Evolutionary conservation across 2,797 vertebrate species (phyloP), one percentile per base, ranked within the genome.

Genomic region (Phrynocephalus forsythii): DNA sequence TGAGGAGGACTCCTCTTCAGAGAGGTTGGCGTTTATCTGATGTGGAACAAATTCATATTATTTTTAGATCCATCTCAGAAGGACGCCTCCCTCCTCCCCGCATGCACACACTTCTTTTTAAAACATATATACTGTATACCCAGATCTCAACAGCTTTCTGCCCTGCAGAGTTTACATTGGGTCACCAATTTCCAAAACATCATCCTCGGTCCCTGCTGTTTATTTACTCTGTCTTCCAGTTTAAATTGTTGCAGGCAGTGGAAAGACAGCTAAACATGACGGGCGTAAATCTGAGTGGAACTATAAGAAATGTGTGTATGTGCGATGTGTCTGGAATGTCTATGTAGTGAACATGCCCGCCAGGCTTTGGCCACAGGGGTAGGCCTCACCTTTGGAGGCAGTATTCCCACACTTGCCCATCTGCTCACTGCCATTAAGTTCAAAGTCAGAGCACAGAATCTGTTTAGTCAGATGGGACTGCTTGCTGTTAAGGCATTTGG

Each of bases 401-500:
- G 0, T 82, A 91, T 94, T 90, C 92, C 92, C 93, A 89, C 84
- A 84, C 48, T 90, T 92, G 84, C 85, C 78, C 85, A 69, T 84
- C 88, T 96, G 94, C 88, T 95, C 93, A 93, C 72, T 80, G 78
- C 83, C 87, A 86, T 86, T 91, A 91, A 92, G 86, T 94, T 95
- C 94, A 93, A 94, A 95, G 93, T 88, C 92, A 94, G 93, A 73
- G 82, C 73, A 66, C 88, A 90, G 93, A 94, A 93, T 80, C 87
- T 94, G 90, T 94, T 96, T 95, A 92, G 94, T 95, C 94, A 93
- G 95, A 93, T 91, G 91, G 90, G 56, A 38, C 79, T 77, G 85
- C 91, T 92, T 67, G 44, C 91, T 78, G 72, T 89, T 92, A 50
- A 44, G 72, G 84, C 88, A 82, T 77, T 87, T 15, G 0, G 88